Conservation (phyloP, 2,113 vertebrate species). For the Oriolus oriolus region DNA sequence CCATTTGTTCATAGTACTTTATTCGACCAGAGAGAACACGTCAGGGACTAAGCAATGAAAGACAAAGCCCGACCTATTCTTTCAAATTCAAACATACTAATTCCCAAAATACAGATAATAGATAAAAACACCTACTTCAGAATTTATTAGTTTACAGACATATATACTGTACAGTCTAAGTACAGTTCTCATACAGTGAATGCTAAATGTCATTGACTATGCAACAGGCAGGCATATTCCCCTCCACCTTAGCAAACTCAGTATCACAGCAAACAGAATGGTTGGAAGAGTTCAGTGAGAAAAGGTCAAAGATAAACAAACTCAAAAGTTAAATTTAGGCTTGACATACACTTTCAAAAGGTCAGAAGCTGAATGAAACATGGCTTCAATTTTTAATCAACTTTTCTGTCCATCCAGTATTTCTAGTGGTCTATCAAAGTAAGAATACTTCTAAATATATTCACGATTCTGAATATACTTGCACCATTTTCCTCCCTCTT, state of each 20-base stretch:
- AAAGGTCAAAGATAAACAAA: neutral
- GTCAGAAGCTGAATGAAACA: neutral
- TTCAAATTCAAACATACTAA: neutral
- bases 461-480: neutral
- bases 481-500: neutral
- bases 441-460: neutral
- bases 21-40: neutral
- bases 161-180: neutral
- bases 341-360: neutral
- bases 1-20: neutral
- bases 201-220: neutral
- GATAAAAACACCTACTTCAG: neutral
- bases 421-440: neutral
- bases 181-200: neutral
- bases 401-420: neutral
- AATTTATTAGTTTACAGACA: neutral
- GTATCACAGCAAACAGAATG: neutral
- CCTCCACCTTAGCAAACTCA: neutral
- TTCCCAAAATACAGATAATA: neutral
- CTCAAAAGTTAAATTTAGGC: neutral
- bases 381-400: neutral
- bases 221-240: neutral
- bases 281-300: neutral
- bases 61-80: neutral
- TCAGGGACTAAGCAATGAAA: neutral